Evolutionary conservation across 2,113 vertebrate genomes (phyloP).

Genomic region (Tragelaphus buxtoni): DNA sequence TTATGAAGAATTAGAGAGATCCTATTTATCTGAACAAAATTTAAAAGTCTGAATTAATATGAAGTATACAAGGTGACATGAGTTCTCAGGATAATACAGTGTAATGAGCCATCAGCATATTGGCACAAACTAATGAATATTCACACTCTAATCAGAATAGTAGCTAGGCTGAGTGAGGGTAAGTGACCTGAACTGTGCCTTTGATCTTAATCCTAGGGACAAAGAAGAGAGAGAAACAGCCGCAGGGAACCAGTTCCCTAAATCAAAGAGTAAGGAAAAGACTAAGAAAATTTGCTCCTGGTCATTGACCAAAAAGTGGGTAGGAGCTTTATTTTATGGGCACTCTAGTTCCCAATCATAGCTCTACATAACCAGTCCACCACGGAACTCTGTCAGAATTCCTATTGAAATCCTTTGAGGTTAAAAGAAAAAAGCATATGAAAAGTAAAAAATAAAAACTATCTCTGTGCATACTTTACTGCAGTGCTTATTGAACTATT

Average conservation of each 20-base stretch:
- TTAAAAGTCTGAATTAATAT: background rate
- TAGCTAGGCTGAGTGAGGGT: background rate
- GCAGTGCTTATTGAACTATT: background rate
- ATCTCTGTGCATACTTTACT: background rate
- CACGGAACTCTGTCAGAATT: background rate
- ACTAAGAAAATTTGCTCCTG: background rate
- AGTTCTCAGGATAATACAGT: background rate
- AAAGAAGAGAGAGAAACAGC: background rate
- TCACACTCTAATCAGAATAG: background rate
- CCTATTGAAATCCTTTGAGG: background rate
- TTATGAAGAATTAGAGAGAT: background rate
- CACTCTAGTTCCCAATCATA: background rate
- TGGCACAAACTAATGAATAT: slow-evolving; percentile 30
- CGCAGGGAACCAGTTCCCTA: background rate
- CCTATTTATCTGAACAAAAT: background rate
- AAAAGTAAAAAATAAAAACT: background rate
- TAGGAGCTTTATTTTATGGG: background rate
- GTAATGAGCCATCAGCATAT: background rate
- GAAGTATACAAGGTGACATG: background rate
- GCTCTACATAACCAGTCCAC: background rate
- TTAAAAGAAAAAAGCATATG: background rate
- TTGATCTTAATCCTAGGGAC: slow-evolving; percentile 19
- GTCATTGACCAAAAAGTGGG: background rate
- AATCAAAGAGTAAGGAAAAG: background rate
- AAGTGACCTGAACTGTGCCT: slow-evolving; percentile 13